Percentiles rank a stretch among this genome's conserved stretches.
phyloP scores from a whole-genome alignment of 1,140 invertebrate species.

The Glossosoma conforme region DNA sequence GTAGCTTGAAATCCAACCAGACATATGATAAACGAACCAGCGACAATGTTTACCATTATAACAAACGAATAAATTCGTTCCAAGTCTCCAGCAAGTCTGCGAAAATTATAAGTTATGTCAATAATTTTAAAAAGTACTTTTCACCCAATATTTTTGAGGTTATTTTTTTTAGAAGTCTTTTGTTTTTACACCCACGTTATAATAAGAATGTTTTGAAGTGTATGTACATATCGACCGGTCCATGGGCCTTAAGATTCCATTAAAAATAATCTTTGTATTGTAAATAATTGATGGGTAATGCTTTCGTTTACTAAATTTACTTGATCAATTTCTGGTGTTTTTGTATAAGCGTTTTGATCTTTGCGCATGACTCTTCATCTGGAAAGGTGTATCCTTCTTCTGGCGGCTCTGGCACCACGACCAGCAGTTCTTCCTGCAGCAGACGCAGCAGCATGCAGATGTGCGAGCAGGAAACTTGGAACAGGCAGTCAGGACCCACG shows the following conservation, averaged over 20 bases:
- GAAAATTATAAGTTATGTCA: not conserved
- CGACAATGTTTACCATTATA: constrained; percentile 3
- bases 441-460: constrained; percentile 1
- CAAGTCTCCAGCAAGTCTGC: not conserved
- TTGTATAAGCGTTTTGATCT: not conserved
- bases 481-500: constrained; percentile 7
- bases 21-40: constrained; percentile 2
- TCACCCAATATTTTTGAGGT: too few species aligned
- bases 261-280: too few species aligned
- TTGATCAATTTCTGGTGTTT: constrained; percentile 1
- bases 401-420: not conserved
- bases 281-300: too few species aligned
- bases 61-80: not conserved
- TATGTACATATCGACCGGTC: too few species aligned
- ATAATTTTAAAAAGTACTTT: too few species aligned
- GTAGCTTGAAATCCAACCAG: constrained; percentile 4
- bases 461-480: constrained; percentile 4
- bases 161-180: too few species aligned
- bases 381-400: not conserved
- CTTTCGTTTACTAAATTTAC: too few species aligned
- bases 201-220: too few species aligned
- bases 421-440: constrained; percentile 1
- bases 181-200: too few species aligned
- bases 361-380: not conserved
- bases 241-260: too few species aligned